Evolutionary conservation across 2,113 vertebrate species (phyloP).

Genomic region (mouse (Mus musculus)): GRCm39 chr15:97664501-97665000

Average conservation of each 20-base stretch:
- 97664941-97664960: constrained; percentile 64
- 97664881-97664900: constrained; percentile 48
- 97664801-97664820: constrained; percentile 40
- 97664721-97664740: constrained; percentile 83
- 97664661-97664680: constrained; percentile 81
- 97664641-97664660: constrained; percentile 95
- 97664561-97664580: not conserved
- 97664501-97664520: not conserved
- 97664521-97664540: too few relatives aligned
- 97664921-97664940: constrained; percentile 44
- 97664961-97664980: constrained; percentile 68
- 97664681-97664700: constrained; percentile 92
- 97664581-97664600: not conserved
- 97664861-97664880: not conserved
- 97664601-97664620: not conserved
- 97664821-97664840: constrained; percentile 77
- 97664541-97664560: not conserved
- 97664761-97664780: constrained; percentile 54
- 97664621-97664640: constrained; percentile 58
- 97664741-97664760: constrained; percentile 38
- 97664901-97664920: not conserved
- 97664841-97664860: constrained; percentile 80
- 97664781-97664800: not conserved
- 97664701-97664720: constrained; percentile 95
- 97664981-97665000: constrained; percentile 75